Evolutionary conservation across 1,140 invertebrate genomes (phyloP).

Genomic region (Diorhabda sublineata): DNA sequence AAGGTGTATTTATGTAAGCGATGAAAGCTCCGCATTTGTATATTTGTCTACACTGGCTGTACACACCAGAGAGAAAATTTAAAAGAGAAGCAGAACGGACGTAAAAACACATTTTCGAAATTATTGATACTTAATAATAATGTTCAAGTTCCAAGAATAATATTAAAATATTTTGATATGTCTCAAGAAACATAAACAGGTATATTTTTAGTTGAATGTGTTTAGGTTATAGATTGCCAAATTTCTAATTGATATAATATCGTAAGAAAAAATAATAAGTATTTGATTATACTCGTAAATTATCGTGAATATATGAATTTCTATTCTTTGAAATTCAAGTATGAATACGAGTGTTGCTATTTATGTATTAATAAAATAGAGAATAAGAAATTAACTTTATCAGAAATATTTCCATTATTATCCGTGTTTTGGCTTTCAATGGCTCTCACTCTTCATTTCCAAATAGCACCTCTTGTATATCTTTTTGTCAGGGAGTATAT

Average conservation of each 20-base stretch:
- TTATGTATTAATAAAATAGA: too few relatives aligned
- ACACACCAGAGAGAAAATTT: not conserved
- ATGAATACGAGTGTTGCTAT: too few relatives aligned
- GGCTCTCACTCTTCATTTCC: too few relatives aligned
- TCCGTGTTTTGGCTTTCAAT: too few relatives aligned
- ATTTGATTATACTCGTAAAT: too few relatives aligned
- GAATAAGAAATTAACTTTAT: too few relatives aligned
- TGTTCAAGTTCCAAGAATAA: conserved; percentile 17
- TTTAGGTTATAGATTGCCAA: conserved; percentile 21
- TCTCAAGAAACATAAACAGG: conserved; percentile 17
- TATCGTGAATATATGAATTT: too few relatives aligned
- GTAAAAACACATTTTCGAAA: conserved; percentile 6
- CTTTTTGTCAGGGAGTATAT: too few relatives aligned
- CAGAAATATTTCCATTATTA: too few relatives aligned
- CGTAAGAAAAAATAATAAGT: too few relatives aligned
- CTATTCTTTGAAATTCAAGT: too few relatives aligned
- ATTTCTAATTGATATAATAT: conserved; percentile 5
- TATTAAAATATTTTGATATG: conserved; percentile 22
- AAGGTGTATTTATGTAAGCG: conserved; percentile 2
- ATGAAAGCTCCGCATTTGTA: not conserved
- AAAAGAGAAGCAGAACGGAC: not conserved
- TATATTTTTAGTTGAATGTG: conserved; percentile 19
- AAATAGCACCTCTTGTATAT: too few relatives aligned
- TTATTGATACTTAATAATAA: conserved; percentile 17
- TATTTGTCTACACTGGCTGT: not conserved